Evolutionary conservation across 92 coral and sea anemone genomes (phyloP), one percentile per base, ranked within the genome.

Genomic region (Umimayanthus kanabou): DNA sequence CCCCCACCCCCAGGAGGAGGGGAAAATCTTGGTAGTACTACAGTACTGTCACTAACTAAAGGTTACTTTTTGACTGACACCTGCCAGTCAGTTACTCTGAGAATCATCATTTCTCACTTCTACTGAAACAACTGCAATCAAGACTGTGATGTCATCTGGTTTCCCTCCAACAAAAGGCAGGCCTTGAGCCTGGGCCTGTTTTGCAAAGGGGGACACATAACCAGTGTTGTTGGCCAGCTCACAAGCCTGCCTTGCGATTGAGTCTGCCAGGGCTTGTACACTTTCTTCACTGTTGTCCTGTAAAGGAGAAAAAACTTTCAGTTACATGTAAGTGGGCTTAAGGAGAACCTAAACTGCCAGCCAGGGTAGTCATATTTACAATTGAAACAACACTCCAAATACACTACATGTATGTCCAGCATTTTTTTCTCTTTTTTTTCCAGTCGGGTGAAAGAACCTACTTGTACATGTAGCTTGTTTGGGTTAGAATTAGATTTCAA

Each of bases 91-190:
- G 58, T 76, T 82, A 72, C 58, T 64, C 8, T 84, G 87, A 23
- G 69, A 81, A 30, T 90, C 93, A 23, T 88, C 89, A 67, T 40
- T 71, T 72, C 30, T 77, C 75, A 87, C 88, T 81, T 90, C 90
- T 23, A 70, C 11, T 0, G 98, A 90, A 25, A 96, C 98, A 25
- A 96, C 93, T 72, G 98, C 98, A 65, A 96, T 91, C 33, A 96
- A 91, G 25, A 96, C 98, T 15, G 99, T 96, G 37, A 96, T 96
- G 83, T 96, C 99, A 91, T 96, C 99, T 76, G 99, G 99, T 89
- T 96, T 96, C 81, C 99, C 99, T 20, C 99, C 99, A 22, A 90
- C 92, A 49, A 95, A 93, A 61, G 94, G 88, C 9, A 95, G 84
- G 29, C 99, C 99, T 80, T 93, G 94, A 28, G 91, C 85, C 88